phyloP scores from a whole-genome alignment of 2,113 vertebrate genomes.

The Rhagologus leucostigma region DNA sequence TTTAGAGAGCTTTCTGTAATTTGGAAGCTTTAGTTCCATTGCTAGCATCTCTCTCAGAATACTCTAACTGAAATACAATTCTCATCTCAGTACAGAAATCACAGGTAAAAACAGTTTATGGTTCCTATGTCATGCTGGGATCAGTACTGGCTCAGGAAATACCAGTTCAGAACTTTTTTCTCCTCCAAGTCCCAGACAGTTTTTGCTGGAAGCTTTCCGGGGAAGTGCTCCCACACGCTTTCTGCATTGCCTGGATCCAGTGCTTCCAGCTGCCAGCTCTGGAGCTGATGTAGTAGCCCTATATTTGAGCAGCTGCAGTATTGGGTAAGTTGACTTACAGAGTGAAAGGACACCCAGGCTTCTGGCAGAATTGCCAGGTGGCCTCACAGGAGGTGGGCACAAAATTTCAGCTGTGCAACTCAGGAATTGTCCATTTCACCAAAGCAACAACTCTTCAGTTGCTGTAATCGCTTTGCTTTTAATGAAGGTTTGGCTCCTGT shows the following conservation, averaged over 20 bases:
- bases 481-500: not conserved
- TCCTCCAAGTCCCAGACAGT: not conserved
- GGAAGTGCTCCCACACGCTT: not conserved
- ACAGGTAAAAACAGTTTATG: not conserved
- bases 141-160: not conserved
- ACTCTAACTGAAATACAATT: not conserved
- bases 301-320: not conserved
- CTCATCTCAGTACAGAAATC: not conserved
- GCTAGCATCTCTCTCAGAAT: not conserved
- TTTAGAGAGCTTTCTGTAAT: not conserved
- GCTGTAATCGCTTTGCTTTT: not conserved
- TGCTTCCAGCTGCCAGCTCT: not conserved
- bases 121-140: not conserved
- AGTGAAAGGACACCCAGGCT: not conserved
- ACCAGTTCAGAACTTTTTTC: not conserved
- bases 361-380: not conserved
- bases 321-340: not conserved
- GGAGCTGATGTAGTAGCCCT: not conserved
- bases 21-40: not conserved
- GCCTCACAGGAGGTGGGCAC: not conserved
- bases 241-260: not conserved
- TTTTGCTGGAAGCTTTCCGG: not conserved
- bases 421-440: not conserved
- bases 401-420: not conserved
- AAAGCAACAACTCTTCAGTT: not conserved